Conservation (phyloP, 92 coral and sea anemone species). For the Zoanthus gigantus region DNA sequence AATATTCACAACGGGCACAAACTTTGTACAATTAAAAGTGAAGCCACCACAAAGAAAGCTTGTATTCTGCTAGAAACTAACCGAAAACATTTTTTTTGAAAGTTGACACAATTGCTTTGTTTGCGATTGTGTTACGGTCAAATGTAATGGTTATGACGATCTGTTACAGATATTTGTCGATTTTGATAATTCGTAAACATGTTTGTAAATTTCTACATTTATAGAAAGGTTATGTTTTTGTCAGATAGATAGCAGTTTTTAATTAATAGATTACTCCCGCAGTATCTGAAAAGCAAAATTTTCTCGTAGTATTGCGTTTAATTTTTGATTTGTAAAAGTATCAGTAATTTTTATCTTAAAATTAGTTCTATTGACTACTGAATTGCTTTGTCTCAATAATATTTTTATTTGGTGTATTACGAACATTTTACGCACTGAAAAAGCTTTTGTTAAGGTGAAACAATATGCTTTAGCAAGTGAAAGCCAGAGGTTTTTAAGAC, state of each 20-base stretch:
- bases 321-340: background rate
- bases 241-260: background rate
- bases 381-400: constrained; percentile 10
- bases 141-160: constrained; percentile 3
- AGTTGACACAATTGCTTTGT: background rate
- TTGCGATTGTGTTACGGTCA: constrained; percentile 9
- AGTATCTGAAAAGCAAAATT: background rate
- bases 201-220: background rate
- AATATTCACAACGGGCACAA: constrained; percentile 18
- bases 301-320: background rate
- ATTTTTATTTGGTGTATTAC: constrained; percentile 14
- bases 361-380: background rate
- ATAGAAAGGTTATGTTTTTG: background rate
- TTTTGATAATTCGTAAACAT: background rate
- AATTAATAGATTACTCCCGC: background rate
- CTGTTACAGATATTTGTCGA: constrained; percentile 7
- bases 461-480: constrained; percentile 33
- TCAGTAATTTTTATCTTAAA: background rate
- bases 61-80: background rate
- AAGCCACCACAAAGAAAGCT: background rate
- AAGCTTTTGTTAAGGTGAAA: constrained; percentile 29
- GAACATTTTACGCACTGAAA: constrained; percentile 16
- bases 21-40: constrained; percentile 1
- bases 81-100: constrained; percentile 10
- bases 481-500: background rate